phyloP scores from a whole-genome alignment of 2,797 vertebrate species.

The Hippocampus kuda region DNA sequence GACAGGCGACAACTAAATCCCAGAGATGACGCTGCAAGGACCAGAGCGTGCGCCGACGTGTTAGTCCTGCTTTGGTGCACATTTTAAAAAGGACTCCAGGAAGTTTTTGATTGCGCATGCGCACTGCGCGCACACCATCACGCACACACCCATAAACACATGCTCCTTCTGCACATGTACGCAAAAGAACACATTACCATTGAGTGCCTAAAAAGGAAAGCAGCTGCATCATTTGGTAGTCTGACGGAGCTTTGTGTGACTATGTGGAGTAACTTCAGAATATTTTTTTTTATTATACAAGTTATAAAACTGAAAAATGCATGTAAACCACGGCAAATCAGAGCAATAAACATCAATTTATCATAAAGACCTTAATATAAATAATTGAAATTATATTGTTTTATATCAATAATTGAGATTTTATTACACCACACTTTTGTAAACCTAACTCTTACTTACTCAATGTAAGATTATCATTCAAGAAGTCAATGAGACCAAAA shows the following conservation, averaged over 20 bases:
- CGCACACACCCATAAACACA: conserved; percentile 15
- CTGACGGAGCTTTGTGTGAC: conserved; percentile 36
- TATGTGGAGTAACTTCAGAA: conserved; percentile 22
- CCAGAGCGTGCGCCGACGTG: conserved; percentile 44
- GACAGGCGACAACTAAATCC: conserved; percentile 33
- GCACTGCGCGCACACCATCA: conserved; percentile 8
- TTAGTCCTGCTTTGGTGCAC: conserved; percentile 71
- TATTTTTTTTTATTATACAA: not conserved
- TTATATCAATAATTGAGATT: not conserved
- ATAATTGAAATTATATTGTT: too few species aligned
- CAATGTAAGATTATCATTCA: too few species aligned
- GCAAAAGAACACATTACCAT: conserved; percentile 30
- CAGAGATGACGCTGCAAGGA: conserved; percentile 35
- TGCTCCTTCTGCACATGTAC: conserved; percentile 33
- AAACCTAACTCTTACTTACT: too few species aligned
- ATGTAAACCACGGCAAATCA: not conserved
- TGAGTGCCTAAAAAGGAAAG: conserved; percentile 38
- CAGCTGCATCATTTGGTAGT: conserved; percentile 38
- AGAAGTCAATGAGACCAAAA: too few species aligned
- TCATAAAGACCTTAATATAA: not conserved
- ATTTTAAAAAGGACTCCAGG: conserved; percentile 67
- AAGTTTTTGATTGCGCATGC: conserved; percentile 38
- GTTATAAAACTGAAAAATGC: conserved; percentile 8
- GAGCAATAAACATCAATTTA: not conserved
- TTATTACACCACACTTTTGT: not conserved